phyloP scores from a whole-genome alignment of 2,797 vertebrate genomes.

The Picus viridis region DNA sequence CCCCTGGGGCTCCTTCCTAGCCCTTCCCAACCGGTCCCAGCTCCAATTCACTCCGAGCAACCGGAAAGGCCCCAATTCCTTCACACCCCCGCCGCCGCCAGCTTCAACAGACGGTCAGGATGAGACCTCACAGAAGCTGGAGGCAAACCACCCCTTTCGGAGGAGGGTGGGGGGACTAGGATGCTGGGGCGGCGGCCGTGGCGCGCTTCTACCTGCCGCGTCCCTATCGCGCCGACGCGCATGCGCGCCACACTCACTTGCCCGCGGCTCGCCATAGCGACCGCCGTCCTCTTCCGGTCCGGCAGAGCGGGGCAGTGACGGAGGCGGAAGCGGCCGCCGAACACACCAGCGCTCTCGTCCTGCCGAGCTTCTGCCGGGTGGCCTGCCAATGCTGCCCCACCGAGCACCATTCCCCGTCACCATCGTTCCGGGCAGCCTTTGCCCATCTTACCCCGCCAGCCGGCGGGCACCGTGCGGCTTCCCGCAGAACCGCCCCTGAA shows the following conservation, averaged over 20 bases:
- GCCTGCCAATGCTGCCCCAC: background rate
- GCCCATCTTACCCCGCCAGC: too few relatives aligned
- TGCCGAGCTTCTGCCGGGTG: background rate
- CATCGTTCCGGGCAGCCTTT: background rate
- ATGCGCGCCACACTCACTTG: background rate
- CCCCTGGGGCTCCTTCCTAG: too few relatives aligned
- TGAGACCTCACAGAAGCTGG: too few relatives aligned
- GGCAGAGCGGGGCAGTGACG: accelerated
- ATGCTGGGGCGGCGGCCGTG: too few relatives aligned
- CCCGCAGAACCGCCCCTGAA: too few relatives aligned
- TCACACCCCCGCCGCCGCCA: too few relatives aligned
- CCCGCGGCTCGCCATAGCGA: constrained; percentile 7
- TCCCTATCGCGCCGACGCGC: background rate
- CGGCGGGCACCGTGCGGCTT: too few relatives aligned
- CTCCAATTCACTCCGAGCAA: background rate
- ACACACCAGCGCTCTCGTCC: accelerated
- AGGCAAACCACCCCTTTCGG: accelerated
- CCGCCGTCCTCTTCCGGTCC: background rate
- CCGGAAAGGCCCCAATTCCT: background rate
- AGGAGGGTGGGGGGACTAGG: accelerated
- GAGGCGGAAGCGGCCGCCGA: accelerated
- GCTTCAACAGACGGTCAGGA: too few relatives aligned
- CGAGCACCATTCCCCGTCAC: accelerated
- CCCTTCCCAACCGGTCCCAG: background rate
- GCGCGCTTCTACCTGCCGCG: too few relatives aligned